Percentiles rank a stretch among this genome's conserved stretches.
Conservation (phyloP, 1,140 invertebrate species). For the Penaeus japonicus region DNA sequence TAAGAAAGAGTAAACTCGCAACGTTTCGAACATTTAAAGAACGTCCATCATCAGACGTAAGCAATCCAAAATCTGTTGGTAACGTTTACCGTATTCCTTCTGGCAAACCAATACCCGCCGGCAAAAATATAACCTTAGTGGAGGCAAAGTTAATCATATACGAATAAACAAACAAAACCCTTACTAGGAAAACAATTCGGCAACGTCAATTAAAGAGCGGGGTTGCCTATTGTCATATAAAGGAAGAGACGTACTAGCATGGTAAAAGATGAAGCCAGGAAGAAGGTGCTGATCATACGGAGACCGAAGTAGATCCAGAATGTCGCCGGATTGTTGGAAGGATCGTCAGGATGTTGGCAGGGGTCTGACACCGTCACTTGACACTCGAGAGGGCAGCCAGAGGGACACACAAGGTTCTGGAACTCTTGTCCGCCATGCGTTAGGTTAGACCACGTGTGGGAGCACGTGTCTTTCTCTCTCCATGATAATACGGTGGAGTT, state of each 20-base stretch:
- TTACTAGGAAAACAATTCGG: background rate
- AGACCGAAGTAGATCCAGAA: slow-evolving; percentile 78
- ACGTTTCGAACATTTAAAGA: too few relatives aligned
- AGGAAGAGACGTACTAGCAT: slow-evolving; percentile 68
- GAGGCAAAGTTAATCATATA: too few relatives aligned
- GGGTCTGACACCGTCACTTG: background rate
- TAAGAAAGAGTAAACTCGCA: too few relatives aligned
- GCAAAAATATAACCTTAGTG: too few relatives aligned
- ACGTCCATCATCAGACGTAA: too few relatives aligned
- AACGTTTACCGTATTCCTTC: too few relatives aligned
- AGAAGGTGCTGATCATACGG: slow-evolving; percentile 77
- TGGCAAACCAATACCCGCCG: too few relatives aligned
- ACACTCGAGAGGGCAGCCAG: background rate
- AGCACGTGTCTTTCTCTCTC: background rate
- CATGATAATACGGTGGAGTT: background rate
- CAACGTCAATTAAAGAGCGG: background rate
- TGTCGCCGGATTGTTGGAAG: background rate
- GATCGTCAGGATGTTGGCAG: slow-evolving; percentile 18
- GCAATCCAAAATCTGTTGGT: too few relatives aligned
- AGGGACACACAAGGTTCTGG: background rate
- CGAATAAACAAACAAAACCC: too few relatives aligned
- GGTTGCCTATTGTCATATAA: background rate
- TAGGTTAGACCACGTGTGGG: background rate
- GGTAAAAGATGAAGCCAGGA: slow-evolving; percentile 72
- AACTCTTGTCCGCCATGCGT: background rate